A percentile compares a stretch with the other conserved stretches of the same genome.
Conservation (phyloP, 2,113 vertebrate species). For the Azemiops feae region DNA sequence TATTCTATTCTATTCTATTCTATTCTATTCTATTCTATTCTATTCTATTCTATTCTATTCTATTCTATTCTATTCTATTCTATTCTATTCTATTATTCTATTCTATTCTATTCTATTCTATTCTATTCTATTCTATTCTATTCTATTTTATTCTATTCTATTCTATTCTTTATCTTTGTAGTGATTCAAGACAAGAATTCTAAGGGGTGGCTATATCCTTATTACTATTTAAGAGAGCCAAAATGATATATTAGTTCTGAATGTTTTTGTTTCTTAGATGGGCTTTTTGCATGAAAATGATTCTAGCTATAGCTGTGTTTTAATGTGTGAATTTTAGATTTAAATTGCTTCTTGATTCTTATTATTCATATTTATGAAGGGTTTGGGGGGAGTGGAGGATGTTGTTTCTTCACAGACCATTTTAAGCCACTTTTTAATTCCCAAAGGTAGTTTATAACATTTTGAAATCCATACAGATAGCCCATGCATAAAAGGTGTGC, state of each 20-base stretch:
- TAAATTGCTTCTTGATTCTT: not conserved
- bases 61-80: no score
- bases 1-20: no score
- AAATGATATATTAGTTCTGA: not conserved
- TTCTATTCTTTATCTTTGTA: not conserved
- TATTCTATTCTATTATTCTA: no score
- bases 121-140: no score
- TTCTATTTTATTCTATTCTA: no score
- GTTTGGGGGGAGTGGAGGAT: not conserved
- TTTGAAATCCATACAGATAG: not conserved
- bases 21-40: no score
- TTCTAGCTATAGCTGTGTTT: not conserved
- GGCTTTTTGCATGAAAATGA: not conserved
- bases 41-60: no score
- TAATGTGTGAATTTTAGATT: not conserved
- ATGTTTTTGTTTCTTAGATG: not conserved
- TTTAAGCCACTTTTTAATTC: not conserved
- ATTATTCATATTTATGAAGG: not conserved
- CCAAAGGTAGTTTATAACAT: not conserved
- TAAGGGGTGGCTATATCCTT: not conserved
- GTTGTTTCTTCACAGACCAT: not conserved
- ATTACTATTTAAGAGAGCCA: not conserved
- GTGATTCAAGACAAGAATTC: not conserved
- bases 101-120: no score
- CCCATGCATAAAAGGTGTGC: not conserved